phyloP scores from a whole-genome alignment of 1,140 invertebrate species.

The Lethrus apterus region DNA sequence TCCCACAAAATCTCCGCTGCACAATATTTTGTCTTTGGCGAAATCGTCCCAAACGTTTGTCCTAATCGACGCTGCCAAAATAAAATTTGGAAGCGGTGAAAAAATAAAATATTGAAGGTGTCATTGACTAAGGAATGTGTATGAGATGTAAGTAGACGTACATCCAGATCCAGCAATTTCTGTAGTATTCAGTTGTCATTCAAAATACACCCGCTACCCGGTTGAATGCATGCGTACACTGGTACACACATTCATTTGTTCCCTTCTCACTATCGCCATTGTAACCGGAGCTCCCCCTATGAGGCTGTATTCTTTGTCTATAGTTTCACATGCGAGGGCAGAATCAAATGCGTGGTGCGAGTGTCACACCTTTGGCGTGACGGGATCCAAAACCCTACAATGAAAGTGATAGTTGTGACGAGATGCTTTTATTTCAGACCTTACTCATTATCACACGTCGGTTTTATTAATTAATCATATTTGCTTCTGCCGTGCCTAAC shows the following conservation, averaged over 20 bases:
- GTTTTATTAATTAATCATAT: slow-evolving; percentile 8
- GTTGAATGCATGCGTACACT: neutral
- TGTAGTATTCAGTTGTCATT: slow-evolving; percentile 7
- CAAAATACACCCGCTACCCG: neutral
- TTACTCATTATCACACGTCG: slow-evolving; percentile 9
- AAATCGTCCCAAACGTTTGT: too few species aligned
- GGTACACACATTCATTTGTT: slow-evolving; percentile 3
- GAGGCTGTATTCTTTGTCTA: slow-evolving; percentile 1
- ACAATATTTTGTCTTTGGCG: too few species aligned
- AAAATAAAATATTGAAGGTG: too few species aligned
- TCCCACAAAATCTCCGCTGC: too few species aligned
- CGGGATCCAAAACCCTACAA: slow-evolving; percentile 7
- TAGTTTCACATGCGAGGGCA: slow-evolving; percentile 13
- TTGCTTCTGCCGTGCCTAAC: too few species aligned
- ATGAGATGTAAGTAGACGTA: too few species aligned
- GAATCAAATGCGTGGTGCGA: slow-evolving; percentile 9
- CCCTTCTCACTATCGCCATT: slow-evolving; percentile 7
- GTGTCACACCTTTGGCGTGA: slow-evolving; percentile 14
- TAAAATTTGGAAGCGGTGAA: too few species aligned
- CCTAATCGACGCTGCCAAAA: too few species aligned
- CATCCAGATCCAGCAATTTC: neutral
- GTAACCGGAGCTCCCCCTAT: slow-evolving; percentile 2
- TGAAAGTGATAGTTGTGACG: slow-evolving; percentile 14
- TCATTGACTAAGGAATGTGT: too few species aligned
- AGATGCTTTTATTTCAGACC: slow-evolving; percentile 9